Conservation (phyloP, 30 jellyfish, hydroid and myxozoan genomes). For the Nemopilema nomurai region DNA sequence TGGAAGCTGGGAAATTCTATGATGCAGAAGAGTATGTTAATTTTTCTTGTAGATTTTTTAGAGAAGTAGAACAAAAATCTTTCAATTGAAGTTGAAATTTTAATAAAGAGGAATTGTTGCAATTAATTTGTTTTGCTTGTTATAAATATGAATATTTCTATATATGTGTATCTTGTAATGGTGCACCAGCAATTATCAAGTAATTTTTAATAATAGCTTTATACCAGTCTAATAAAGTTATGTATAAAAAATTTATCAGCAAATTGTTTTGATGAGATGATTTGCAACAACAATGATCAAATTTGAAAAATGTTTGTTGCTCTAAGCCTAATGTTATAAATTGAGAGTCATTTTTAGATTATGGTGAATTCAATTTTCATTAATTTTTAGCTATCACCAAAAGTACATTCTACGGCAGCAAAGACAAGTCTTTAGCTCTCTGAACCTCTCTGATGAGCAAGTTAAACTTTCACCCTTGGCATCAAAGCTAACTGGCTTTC, state of each 20-base stretch:
- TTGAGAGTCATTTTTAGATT: not conserved
- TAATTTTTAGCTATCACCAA: constrained; percentile 81
- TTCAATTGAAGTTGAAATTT: not conserved
- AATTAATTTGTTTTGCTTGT: too few relatives aligned
- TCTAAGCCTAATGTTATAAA: not conserved
- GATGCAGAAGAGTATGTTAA: constrained; percentile 94
- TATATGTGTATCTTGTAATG: too few relatives aligned
- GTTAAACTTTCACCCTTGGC: constrained; percentile 83
- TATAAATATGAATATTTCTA: too few relatives aligned
- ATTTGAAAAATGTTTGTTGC: too few relatives aligned
- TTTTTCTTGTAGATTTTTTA: not conserved
- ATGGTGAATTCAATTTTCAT: not conserved
- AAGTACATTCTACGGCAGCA: constrained; percentile 86
- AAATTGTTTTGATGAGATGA: too few relatives aligned
- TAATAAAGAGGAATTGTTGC: not conserved
- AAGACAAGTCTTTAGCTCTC: constrained; percentile 55
- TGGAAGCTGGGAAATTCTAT: constrained; percentile 87
- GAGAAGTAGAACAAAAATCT: not conserved
- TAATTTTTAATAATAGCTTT: too few relatives aligned
- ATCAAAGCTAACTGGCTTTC: constrained; percentile 85
- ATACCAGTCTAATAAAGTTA: too few relatives aligned
- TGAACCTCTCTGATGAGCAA: constrained; percentile 74
- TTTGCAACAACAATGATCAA: too few relatives aligned
- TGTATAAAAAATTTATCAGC: too few relatives aligned
- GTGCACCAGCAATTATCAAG: too few relatives aligned